Conservation (phyloP, 2,888 invertebrate species). For the Polydrusus pterygomalis region DNA sequence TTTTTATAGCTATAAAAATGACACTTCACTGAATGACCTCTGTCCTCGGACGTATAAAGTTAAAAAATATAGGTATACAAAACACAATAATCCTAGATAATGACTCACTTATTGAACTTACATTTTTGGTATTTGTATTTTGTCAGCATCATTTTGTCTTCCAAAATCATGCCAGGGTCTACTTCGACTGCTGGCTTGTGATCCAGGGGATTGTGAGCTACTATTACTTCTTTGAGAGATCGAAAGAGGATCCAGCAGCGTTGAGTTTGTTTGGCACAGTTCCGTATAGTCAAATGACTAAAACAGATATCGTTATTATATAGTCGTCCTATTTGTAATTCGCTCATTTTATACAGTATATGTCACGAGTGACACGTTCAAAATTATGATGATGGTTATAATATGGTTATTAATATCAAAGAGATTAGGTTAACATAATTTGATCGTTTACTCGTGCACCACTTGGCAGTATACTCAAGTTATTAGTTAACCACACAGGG, state of each 20-base stretch:
- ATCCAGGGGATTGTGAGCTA: conserved; percentile 70
- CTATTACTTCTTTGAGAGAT: conserved; percentile 68
- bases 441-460: conserved; percentile 24
- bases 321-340: not conserved
- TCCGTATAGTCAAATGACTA: conserved; percentile 96
- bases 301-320: conserved; percentile 20
- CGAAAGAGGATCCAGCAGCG: conserved; percentile 69
- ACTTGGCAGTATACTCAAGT: conserved; percentile 20
- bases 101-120: conserved; percentile 78
- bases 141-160: conserved; percentile 94
- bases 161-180: conserved; percentile 96
- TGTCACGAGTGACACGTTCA: conserved; percentile 17
- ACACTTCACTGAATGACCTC: conserved; percentile 13
- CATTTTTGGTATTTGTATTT: conserved; percentile 98
- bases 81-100: not conserved
- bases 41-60: not conserved
- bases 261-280: conserved; percentile 80
- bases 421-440: conserved; percentile 11
- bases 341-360: not conserved
- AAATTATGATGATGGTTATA: conserved; percentile 20
- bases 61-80: not conserved
- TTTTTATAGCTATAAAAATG: conserved; percentile 30
- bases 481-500: conserved; percentile 21
- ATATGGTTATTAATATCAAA: not conserved
- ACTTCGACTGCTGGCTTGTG: conserved; percentile 80